phyloP scores from a whole-genome alignment of 2,113 vertebrate species.

The Sinosuthora webbiana region DNA sequence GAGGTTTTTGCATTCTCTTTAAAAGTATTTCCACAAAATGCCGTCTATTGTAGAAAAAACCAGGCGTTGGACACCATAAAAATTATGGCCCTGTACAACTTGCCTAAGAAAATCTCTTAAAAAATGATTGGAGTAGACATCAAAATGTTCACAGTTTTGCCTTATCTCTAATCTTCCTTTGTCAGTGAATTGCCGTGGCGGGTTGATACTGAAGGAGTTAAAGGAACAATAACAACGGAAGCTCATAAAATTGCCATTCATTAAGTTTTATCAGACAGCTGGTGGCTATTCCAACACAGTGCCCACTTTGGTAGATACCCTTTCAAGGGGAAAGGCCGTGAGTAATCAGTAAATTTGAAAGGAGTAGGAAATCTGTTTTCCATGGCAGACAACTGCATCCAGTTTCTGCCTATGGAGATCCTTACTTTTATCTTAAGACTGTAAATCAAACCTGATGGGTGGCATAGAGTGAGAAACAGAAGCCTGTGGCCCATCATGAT shows the following conservation, averaged over 20 bases:
- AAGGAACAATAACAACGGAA: constrained; percentile 14
- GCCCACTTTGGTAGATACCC: neutral
- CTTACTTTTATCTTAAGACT: neutral
- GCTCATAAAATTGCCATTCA: neutral
- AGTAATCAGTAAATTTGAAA: neutral
- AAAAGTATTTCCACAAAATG: neutral
- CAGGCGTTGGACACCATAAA: neutral
- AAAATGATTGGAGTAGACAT: neutral
- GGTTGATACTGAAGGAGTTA: neutral
- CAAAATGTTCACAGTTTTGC: neutral
- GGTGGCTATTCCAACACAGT: neutral
- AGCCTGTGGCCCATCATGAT: neutral
- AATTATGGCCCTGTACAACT: neutral
- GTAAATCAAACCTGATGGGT: neutral
- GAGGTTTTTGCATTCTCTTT: neutral
- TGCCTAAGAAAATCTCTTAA: neutral
- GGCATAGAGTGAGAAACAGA: neutral
- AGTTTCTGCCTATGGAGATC: neutral
- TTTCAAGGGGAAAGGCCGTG: neutral
- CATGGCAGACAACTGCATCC: neutral
- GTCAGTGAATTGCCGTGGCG: neutral
- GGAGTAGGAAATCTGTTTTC: neutral
- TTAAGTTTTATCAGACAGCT: neutral
- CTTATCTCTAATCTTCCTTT: neutral
- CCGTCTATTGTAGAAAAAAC: neutral